Evolutionary conservation across 2,888 invertebrate species (phyloP).

Genomic region (Mycalesis mineus): DNA sequence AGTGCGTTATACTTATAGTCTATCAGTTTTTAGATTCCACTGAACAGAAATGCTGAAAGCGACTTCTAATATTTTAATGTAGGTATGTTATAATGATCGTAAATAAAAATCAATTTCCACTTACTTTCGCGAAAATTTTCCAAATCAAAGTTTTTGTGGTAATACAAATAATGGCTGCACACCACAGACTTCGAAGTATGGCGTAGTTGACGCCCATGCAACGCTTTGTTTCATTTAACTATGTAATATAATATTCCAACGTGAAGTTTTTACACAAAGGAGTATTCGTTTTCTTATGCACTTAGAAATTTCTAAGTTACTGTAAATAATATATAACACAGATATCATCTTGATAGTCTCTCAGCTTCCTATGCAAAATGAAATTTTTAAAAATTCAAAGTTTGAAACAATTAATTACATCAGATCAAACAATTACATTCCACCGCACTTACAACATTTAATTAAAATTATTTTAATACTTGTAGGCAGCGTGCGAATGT

Average conservation of each 20-base stretch:
- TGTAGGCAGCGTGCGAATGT: constrained; percentile 20
- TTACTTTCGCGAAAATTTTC: too few relatives aligned
- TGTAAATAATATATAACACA: background rate
- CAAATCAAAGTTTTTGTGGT: background rate
- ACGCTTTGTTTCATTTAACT: background rate
- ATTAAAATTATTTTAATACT: constrained; percentile 11
- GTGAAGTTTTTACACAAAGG: background rate
- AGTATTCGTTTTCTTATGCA: background rate
- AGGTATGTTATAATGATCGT: too few relatives aligned
- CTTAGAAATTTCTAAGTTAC: background rate
- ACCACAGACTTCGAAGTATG: background rate
- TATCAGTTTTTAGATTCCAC: too few relatives aligned
- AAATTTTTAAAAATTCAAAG: too few relatives aligned
- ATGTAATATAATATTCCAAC: background rate
- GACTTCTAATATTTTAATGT: too few relatives aligned
- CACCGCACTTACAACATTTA: background rate
- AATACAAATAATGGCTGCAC: background rate
- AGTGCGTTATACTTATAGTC: too few relatives aligned
- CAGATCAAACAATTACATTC: background rate
- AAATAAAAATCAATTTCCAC: too few relatives aligned
- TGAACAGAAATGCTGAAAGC: too few relatives aligned
- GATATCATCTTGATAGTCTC: too few relatives aligned
- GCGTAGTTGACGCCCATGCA: background rate
- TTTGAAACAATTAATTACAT: too few relatives aligned
- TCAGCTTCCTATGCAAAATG: too few relatives aligned